Conservation (phyloP, 2,797 vertebrate genomes). For the Poeciliopsis paucimaculata region DNA sequence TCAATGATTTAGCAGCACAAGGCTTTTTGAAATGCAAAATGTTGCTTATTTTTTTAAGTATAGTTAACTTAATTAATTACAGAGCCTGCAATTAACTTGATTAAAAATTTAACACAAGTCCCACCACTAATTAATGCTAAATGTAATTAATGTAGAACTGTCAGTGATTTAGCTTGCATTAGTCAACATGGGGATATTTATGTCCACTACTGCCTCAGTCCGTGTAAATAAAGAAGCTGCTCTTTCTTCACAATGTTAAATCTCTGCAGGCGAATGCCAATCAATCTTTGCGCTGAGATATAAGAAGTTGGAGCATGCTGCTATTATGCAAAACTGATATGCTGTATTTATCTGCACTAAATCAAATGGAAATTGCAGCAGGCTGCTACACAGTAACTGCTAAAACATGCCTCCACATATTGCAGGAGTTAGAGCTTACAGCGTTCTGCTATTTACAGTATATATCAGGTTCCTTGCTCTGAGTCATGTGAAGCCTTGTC, state of each 20-base stretch:
- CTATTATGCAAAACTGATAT: fast-evolving
- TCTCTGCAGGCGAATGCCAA: not conserved
- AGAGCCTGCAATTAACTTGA: not conserved
- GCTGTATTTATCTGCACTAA: constrained; percentile 18
- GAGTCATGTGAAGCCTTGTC: not conserved
- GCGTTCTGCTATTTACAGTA: constrained; percentile 5
- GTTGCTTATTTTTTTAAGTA: not conserved
- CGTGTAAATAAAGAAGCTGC: not conserved
- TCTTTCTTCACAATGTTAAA: constrained; percentile 8
- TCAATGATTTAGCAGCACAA: not conserved
- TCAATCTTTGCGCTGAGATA: not conserved
- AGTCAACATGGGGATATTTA: not conserved
- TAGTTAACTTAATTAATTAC: not conserved
- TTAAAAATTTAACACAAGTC: not conserved
- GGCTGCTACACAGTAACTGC: not conserved
- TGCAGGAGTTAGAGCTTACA: not conserved
- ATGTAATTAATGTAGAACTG: not conserved
- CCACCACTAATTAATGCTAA: not conserved
- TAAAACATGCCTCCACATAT: not conserved
- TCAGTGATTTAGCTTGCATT: not conserved
- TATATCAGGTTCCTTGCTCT: not conserved
- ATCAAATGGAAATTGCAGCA: constrained; percentile 12
- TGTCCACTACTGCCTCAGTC: not conserved
- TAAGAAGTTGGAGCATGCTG: not conserved
- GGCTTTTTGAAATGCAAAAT: not conserved